These are phyloP conservation scores for Cephalophus harveyi DNA, from an alignment of 2,113 vertebrate species.

Conservation along the genomic window DNA sequence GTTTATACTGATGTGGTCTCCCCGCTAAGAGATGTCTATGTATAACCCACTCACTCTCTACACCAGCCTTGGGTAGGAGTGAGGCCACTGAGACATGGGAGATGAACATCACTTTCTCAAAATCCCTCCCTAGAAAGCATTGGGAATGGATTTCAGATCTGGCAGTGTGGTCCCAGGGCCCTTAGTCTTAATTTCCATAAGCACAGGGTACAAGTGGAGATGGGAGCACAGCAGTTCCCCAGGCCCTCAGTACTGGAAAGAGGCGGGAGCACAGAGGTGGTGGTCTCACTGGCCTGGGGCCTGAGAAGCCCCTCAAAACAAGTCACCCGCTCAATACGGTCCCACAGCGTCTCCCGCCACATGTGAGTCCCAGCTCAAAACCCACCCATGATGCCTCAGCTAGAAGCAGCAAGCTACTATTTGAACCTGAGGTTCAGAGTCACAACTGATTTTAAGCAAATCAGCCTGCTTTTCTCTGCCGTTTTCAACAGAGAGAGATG, in stretches of 20 bases:
- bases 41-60: fast-evolving
- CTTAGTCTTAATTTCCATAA: no score
- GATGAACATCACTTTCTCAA: fast-evolving
- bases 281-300: neutral
- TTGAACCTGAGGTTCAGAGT: fast-evolving
- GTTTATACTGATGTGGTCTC: fast-evolving
- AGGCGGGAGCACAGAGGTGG: neutral
- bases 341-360: fast-evolving
- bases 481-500: neutral
- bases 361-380: fast-evolving
- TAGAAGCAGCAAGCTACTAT: no score
- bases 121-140: fast-evolving
- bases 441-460: neutral
- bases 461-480: neutral
- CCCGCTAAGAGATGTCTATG: fast-evolving
- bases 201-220: fast-evolving
- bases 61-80: fast-evolving
- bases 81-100: fast-evolving
- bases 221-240: neutral
- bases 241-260: fast-evolving
- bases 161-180: no score
- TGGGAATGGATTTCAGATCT: neutral
- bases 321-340: fast-evolving
- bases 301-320: neutral
- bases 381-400: fast-evolving